phyloP scores from a whole-genome alignment of 2,888 invertebrate species.

The Cacoxenus indagator region DNA sequence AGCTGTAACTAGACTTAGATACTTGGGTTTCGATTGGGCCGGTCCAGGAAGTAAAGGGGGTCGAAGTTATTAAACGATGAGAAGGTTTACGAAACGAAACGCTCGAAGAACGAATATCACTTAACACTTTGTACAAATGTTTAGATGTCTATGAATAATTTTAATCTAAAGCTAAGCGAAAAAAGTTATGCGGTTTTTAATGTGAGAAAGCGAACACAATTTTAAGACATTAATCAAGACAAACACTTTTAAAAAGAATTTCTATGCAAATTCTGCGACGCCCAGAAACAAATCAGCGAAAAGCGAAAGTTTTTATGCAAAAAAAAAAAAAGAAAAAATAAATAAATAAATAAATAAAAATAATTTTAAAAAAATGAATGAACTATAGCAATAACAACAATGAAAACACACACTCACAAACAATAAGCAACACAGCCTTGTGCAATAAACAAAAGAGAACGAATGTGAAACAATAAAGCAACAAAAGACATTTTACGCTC shows the following conservation, averaged over 20 bases:
- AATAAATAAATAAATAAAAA: too few relatives aligned
- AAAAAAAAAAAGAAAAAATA: background rate
- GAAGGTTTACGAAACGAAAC: background rate
- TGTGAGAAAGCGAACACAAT: slow-evolving; percentile 2
- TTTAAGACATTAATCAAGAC: slow-evolving; percentile 20
- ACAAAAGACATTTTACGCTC: slow-evolving; percentile 1
- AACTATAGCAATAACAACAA: background rate
- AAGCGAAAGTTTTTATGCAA: slow-evolving; percentile 49
- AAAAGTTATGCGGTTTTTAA: slow-evolving; percentile 31
- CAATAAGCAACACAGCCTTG: slow-evolving; percentile 8
- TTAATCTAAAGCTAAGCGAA: background rate
- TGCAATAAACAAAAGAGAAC: slow-evolving; percentile 46
- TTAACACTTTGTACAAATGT: slow-evolving; percentile 54
- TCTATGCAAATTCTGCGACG: slow-evolving; percentile 37
- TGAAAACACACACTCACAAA: too few relatives aligned
- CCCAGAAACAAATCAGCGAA: slow-evolving; percentile 36
- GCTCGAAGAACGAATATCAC: background rate
- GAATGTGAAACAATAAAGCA: background rate
- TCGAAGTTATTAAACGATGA: background rate
- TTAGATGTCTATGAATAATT: slow-evolving; percentile 20
- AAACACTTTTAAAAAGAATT: slow-evolving; percentile 18
- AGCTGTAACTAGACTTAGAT: background rate
- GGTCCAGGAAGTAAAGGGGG: background rate
- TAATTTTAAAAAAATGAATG: slow-evolving; percentile 5
- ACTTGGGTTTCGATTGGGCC: slow-evolving; percentile 5